Percentiles rank a stretch among this genome's conserved stretches.
These are phyloP conservation scores for Drosophila jambulina DNA, from an alignment of 1,140 invertebrate species.

Conservation along the genomic window DNA sequence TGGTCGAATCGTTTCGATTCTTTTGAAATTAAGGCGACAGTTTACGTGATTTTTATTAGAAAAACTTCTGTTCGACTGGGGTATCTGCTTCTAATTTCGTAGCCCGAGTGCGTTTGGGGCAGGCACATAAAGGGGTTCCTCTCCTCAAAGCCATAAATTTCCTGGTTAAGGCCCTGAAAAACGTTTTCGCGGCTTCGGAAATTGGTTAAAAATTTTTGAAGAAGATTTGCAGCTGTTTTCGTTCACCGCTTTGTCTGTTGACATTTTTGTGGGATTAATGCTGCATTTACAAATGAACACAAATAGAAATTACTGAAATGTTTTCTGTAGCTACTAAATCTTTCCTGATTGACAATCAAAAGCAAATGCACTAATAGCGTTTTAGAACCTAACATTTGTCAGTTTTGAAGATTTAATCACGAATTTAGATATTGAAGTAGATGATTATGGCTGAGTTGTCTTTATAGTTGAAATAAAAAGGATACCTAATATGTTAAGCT, in stretches of 20 bases:
- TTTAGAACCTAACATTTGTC: background rate
- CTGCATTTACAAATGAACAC: constrained; percentile 42
- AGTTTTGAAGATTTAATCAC: background rate
- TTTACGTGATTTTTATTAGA: constrained; percentile 81
- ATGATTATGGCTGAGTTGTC: background rate
- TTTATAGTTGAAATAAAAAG: background rate
- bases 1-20: constrained; percentile 53
- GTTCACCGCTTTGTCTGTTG: constrained; percentile 31
- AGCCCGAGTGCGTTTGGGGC: constrained; percentile 36
- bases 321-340: constrained; percentile 12
- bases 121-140: constrained; percentile 62
- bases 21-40: constrained; percentile 76
- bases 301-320: constrained; percentile 51
- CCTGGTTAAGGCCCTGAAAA: constrained; percentile 32
- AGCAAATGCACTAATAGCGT: background rate
- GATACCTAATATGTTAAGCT: background rate
- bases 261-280: constrained; percentile 55
- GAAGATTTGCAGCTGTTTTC: constrained; percentile 66
- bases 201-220: constrained; percentile 44
- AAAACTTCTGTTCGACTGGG: constrained; percentile 49
- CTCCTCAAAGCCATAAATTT: constrained; percentile 68
- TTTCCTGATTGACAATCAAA: constrained; percentile 4
- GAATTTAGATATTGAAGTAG: background rate
- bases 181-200: constrained; percentile 62
- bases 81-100: constrained; percentile 66